Percentiles rank a stretch among this genome's conserved stretches.
phyloP scores from a whole-genome alignment of 2,797 vertebrate genomes.

The Etheostoma perlongum region DNA sequence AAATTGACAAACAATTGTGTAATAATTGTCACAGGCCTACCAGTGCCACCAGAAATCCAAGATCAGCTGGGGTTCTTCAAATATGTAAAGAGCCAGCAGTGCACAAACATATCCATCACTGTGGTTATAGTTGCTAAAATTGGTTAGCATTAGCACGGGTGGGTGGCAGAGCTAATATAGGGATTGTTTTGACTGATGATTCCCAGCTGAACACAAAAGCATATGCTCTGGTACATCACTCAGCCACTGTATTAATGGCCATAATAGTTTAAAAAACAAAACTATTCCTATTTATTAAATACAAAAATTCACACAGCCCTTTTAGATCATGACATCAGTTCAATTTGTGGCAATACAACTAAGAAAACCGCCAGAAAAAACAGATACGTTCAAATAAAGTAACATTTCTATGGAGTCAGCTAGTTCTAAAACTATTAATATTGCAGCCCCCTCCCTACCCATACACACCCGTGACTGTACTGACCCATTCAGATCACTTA shows the following conservation, averaged over 20 bases:
- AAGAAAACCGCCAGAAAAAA: neutral
- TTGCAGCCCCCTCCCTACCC: no score
- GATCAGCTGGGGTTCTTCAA: slow-evolving; percentile 2
- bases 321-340: neutral
- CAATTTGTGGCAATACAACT: neutral
- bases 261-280: neutral
- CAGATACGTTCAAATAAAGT: neutral
- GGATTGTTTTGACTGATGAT: slow-evolving; percentile 4
- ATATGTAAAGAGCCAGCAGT: neutral
- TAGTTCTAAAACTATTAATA: no score
- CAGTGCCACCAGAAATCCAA: neutral
- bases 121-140: slow-evolving; percentile 7
- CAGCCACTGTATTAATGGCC: slow-evolving; percentile 3
- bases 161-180: neutral
- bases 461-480: no score
- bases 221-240: neutral
- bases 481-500: no score
- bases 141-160: neutral
- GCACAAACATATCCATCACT: slow-evolving; percentile 16
- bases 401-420: neutral
- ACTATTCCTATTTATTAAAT: neutral
- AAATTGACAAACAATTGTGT: no score
- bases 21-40: neutral
- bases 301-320: neutral
- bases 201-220: slow-evolving; percentile 7